These are phyloP conservation scores for Pempheris klunzingeri DNA, from an alignment of 2,797 vertebrate genomes.

Conservation along the genomic window DNA sequence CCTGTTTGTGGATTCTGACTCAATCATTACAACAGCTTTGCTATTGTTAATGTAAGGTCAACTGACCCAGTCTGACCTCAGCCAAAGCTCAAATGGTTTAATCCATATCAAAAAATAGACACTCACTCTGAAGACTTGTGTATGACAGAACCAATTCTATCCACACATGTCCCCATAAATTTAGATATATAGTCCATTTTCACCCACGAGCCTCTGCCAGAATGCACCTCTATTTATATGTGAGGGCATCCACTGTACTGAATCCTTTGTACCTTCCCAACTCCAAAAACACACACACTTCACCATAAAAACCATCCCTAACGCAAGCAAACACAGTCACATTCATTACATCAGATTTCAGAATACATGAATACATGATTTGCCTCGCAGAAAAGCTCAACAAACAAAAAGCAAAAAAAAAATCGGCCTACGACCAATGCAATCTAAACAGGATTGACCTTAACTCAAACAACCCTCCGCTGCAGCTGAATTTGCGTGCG, in stretches of 20 bases:
- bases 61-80: constrained; percentile 17
- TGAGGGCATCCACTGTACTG: constrained; percentile 31
- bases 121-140: not conserved
- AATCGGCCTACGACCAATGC: constrained; percentile 53
- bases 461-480: constrained; percentile 73
- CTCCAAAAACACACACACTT: constrained; percentile 26
- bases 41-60: constrained; percentile 35
- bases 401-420: constrained; percentile 64
- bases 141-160: constrained; percentile 34
- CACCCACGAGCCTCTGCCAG: constrained; percentile 15
- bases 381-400: constrained; percentile 61
- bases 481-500: constrained; percentile 65
- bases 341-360: constrained; percentile 70
- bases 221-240: constrained; percentile 33
- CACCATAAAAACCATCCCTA: constrained; percentile 43
- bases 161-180: constrained; percentile 24
- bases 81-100: constrained; percentile 15
- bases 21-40: constrained; percentile 13
- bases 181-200: constrained; percentile 33
- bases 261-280: constrained; percentile 47
- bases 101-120: constrained; percentile 29
- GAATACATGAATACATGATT: constrained; percentile 74
- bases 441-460: constrained; percentile 80
- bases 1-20: not conserved
- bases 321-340: constrained; percentile 63